phyloP scores from a whole-genome alignment of 2,888 invertebrate genomes.

The Rhagonycha lutea region DNA sequence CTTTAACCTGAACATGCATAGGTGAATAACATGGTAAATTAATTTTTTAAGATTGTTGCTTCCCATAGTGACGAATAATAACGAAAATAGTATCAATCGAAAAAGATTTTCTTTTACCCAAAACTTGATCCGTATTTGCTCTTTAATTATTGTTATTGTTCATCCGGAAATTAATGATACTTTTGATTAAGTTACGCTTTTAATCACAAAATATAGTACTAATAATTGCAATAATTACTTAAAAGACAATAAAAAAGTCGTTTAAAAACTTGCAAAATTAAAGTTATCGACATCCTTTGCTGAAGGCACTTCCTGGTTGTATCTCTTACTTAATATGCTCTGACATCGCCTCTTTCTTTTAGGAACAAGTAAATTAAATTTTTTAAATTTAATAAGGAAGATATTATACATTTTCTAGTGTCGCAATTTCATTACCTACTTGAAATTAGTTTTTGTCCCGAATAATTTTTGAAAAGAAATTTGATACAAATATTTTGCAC shows the following conservation, averaged over 20 bases:
- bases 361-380: not conserved
- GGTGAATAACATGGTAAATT: too few species aligned
- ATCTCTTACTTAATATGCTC: not conserved
- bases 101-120: too few species aligned
- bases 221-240: not conserved
- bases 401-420: not conserved
- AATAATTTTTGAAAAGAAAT: not conserved
- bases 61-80: too few species aligned
- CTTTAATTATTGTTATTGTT: too few species aligned
- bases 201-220: not conserved
- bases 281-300: not conserved
- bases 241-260: not conserved
- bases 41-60: too few species aligned
- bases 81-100: too few species aligned
- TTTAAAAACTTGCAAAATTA: not conserved
- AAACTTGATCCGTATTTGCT: too few species aligned
- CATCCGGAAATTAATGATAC: not conserved
- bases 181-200: not conserved
- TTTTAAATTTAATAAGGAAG: not conserved
- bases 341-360: not conserved
- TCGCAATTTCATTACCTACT: not conserved
- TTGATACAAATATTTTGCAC: not conserved
- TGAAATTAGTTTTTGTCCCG: not conserved
- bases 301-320: not conserved
- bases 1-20: too few species aligned